Conservation (phyloP, 2,888 invertebrate genomes). For the Hypena proboscidalis region DNA sequence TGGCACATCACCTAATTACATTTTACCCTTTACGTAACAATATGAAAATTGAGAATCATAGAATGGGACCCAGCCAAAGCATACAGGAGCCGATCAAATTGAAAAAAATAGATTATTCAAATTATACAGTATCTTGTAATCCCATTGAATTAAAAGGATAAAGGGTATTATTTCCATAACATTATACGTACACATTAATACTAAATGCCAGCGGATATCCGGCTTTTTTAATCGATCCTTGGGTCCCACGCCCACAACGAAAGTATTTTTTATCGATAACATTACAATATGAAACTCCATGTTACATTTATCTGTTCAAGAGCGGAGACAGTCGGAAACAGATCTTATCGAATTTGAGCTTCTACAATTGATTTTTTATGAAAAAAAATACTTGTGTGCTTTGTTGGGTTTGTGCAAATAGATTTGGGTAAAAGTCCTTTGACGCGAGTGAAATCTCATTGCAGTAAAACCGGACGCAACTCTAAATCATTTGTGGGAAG, state of each 20-base stretch:
- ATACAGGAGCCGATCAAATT: constrained; percentile 7
- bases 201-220: constrained; percentile 74
- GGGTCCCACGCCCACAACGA: constrained; percentile 70
- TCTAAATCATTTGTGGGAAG: constrained; percentile 50
- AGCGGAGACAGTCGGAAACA: constrained; percentile 52
- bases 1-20: not conserved
- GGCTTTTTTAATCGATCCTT: constrained; percentile 60
- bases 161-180: constrained; percentile 46
- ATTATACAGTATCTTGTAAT: constrained; percentile 42
- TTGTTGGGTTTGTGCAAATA: constrained; percentile 54
- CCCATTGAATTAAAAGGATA: constrained; percentile 42
- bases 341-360: constrained; percentile 58
- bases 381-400: constrained; percentile 18
- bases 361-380: constrained; percentile 48
- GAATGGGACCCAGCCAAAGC: constrained; percentile 11
- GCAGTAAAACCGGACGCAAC: constrained; percentile 45
- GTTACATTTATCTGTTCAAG: constrained; percentile 50
- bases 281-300: constrained; percentile 59
- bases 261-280: constrained; percentile 51
- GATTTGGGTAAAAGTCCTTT: constrained; percentile 28
- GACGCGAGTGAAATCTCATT: constrained; percentile 31
- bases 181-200: constrained; percentile 58
- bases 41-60: constrained; percentile 14
- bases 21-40: constrained; percentile 22
- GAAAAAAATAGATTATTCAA: constrained; percentile 28